Base-by-base conservation (phyloP, 2,797 vertebrate genomes). In the Manis pentadactyla region DNA sequence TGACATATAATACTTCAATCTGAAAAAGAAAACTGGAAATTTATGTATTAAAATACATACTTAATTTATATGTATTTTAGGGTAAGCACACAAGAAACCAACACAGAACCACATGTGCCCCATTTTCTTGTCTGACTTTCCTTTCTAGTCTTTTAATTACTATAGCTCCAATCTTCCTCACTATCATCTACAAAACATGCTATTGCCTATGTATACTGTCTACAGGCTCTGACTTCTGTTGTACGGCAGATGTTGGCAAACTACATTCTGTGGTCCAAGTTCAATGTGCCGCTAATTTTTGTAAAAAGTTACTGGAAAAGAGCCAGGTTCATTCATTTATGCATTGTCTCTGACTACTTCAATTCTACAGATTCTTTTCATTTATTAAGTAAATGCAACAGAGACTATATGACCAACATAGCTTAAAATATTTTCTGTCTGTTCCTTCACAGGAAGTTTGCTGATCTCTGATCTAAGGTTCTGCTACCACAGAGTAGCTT, bases 21-120 rank as follows among this genome's bases (percentile, higher is more conserved):
- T 59, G 31, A 51, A 79, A 57, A 87, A 29, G 4, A 29, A 78
- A 51, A 75, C 8, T 57, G 18, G 31, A 77, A 73, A 82, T 14
- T 34, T 11, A 75, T 39, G 19, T 23, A 46, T 93, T 37, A 84
- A 82, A 87, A 46, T 55, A 46, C 21, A 6, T 46, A 39, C n/a
- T 68, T 75, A 34, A 71, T 66, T 78, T 68, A 10, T 57, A 23
- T 73, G 10, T 29, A 66, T 84, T 90, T 79, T 85, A 42, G 15
- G 29, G 75, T 55, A 71, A 59, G 7, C 21, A 66, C 7, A 4
- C 27, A 93, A 31, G 31, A 90, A 42, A 3, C 59, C 31, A 18
- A 17, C 1, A 15, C 21, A 7, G 6, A n/a, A 51, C 11, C n/a
- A 74, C n/a, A 27, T 1, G 1, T 34, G 5, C 0, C 46, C n/a